phyloP scores from a whole-genome alignment of 2,113 vertebrate species.

The Bufo bufo region DNA sequence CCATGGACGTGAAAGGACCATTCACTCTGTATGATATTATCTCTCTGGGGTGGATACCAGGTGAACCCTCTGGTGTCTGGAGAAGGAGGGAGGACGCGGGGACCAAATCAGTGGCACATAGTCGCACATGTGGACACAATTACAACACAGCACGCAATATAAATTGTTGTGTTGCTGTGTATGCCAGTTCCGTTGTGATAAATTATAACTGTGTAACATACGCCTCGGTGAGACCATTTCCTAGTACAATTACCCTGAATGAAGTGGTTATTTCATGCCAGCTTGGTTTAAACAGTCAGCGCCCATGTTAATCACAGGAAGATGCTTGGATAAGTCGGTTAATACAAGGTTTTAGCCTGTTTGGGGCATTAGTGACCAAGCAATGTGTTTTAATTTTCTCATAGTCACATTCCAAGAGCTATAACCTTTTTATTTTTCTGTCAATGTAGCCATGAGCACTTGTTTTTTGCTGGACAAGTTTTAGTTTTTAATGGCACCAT shows the following conservation, averaged over 20 bases:
- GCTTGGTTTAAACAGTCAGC: conserved; percentile 13
- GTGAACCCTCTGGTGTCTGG: not conserved
- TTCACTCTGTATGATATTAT: not conserved
- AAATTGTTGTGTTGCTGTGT: conserved; percentile 25
- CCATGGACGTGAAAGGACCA: not conserved
- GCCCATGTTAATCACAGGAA: not conserved
- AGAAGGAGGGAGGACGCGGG: not conserved
- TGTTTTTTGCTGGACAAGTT: too few species aligned
- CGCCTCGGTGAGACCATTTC: conserved; percentile 26
- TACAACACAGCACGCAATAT: conserved; percentile 25
- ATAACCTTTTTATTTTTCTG: too few species aligned
- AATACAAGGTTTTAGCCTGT: not conserved
- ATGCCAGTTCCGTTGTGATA: conserved; percentile 5
- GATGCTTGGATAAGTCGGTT: conserved; percentile 1
- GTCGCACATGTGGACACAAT: conserved; percentile 20
- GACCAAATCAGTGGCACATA: not conserved
- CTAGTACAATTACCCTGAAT: conserved; percentile 31
- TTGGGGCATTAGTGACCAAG: too few species aligned
- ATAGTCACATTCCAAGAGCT: too few species aligned
- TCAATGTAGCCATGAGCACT: too few species aligned
- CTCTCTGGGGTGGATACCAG: not conserved
- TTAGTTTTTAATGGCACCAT: too few species aligned
- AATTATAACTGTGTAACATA: conserved; percentile 34
- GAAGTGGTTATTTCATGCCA: conserved; percentile 20
- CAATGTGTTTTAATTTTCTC: too few species aligned